Percentiles rank a stretch among this genome's conserved stretches.
These are phyloP conservation scores for Anoplopoma fimbria DNA, from an alignment of 2,113 vertebrate genomes.

Conservation along the genomic window DNA sequence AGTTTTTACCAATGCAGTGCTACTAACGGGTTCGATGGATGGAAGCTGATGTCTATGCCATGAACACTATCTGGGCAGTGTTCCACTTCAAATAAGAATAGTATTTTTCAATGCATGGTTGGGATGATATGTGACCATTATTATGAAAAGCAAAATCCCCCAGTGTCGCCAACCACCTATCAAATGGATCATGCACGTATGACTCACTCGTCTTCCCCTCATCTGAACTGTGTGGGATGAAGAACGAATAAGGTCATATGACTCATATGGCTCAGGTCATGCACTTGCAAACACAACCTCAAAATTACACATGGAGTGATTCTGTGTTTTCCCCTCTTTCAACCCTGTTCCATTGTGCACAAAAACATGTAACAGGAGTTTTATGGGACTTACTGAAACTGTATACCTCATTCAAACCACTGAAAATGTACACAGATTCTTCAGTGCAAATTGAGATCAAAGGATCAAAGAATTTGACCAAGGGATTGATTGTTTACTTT, in stretches of 20 bases:
- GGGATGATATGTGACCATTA: constrained; percentile 44
- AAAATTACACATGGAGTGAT: constrained; percentile 26
- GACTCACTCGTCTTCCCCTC: constrained; percentile 63
- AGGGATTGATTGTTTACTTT: background rate
- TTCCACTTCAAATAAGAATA: constrained; percentile 46
- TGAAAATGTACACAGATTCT: constrained; percentile 5
- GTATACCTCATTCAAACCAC: background rate
- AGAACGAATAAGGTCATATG: constrained; percentile 37
- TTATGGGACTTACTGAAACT: background rate
- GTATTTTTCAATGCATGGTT: constrained; percentile 40
- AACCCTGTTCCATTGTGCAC: constrained; percentile 8
- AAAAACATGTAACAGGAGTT: constrained; percentile 2
- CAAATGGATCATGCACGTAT: constrained; percentile 41
- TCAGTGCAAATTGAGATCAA: background rate
- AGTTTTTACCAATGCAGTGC: constrained; percentile 17
- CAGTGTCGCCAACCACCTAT: constrained; percentile 52
- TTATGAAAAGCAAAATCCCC: constrained; percentile 51
- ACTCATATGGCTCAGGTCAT: constrained; percentile 42
- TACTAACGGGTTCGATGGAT: constrained; percentile 22
- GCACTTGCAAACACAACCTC: constrained; percentile 32
- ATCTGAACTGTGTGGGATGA: constrained; percentile 7
- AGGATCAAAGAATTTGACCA: constrained; percentile 4
- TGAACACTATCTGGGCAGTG: constrained; percentile 41
- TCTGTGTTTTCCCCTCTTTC: constrained; percentile 32
- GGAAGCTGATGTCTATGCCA: constrained; percentile 28